These are phyloP conservation scores for Synanthedon myopaeformis DNA, from an alignment of 2,888 invertebrate species.

Conservation along the genomic window DNA sequence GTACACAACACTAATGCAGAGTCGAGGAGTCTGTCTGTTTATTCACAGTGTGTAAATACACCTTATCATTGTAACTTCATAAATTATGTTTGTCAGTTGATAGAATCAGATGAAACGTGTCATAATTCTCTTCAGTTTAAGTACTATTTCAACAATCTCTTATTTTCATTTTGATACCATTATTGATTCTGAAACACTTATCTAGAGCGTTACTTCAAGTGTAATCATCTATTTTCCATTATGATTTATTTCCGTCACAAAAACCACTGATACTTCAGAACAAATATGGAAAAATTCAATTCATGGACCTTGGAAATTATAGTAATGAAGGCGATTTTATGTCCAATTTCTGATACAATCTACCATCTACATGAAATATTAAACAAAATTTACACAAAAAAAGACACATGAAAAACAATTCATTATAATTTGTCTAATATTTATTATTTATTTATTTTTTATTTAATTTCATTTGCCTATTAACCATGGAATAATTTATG, in stretches of 20 bases:
- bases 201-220: neutral
- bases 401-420: no score
- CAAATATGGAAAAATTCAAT: no score
- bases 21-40: constrained; percentile 55
- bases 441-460: no score
- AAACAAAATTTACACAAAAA: no score
- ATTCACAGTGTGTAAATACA: constrained; percentile 60
- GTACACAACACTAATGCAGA: constrained; percentile 60
- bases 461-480: no score
- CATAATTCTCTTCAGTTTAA: constrained; percentile 7
- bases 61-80: constrained; percentile 67
- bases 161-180: constrained; percentile 12
- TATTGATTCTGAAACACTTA: constrained; percentile 7
- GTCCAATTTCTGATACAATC: no score
- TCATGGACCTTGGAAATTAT: no score
- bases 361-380: no score
- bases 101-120: constrained; percentile 32
- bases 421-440: no score
- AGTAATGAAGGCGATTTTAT: no score
- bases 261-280: neutral
- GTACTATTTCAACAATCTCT: constrained; percentile 8
- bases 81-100: constrained; percentile 68
- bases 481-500: no score
- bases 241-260: neutral
- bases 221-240: neutral